Evolutionary conservation across 2,888 invertebrate genomes (phyloP), one percentile per base, ranked within the genome.

Genomic region (Drosophila ezoana): DNA sequence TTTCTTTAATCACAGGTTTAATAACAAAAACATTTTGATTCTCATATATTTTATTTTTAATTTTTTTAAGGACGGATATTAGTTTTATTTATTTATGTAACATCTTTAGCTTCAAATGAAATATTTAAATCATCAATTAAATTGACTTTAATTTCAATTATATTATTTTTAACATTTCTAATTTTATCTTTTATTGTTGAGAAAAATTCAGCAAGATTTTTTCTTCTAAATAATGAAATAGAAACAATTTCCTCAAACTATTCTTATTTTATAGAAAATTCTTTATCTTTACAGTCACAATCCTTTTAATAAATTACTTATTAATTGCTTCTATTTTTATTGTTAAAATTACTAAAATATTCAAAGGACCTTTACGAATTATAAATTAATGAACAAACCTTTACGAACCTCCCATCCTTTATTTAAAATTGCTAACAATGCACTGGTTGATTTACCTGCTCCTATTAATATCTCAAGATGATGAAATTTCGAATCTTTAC

Each of bases 61-160:
- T 94, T 81, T 94, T 95, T 90, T 86, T 95, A 90, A 94, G 95
- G 18, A 95, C n/a, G 95, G 14, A 92, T 95, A 93, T 79, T 95
- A 93, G 93, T 95, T 9, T 80, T 95, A 92, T 95, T 95, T 92
- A 93, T 95, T 91, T 95, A 95, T 91, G 93, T 95, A 3, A 93
- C 94, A 62, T 94, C 94, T 76, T 89, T 94, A 91, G 94, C 94
- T 0, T 94, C 94, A 14, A 95, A 95, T 92, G 94, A 94, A 94
- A 91, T 93, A 92, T 94, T 94, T 90, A 89, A 90, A 69, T 84
- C 92, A 66, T 91, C 90, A 9, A 75, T 90, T 53, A 92, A 91
- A 76, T 61, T 80, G 65, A 82, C 72, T 87, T 83, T 90, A 65
- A 86, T 90, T 51, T 63, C 88, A 23, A 59, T 89, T 63, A 4